phyloP scores from a whole-genome alignment of 2,797 vertebrate species.

The Astyanax mexicanus region DNA sequence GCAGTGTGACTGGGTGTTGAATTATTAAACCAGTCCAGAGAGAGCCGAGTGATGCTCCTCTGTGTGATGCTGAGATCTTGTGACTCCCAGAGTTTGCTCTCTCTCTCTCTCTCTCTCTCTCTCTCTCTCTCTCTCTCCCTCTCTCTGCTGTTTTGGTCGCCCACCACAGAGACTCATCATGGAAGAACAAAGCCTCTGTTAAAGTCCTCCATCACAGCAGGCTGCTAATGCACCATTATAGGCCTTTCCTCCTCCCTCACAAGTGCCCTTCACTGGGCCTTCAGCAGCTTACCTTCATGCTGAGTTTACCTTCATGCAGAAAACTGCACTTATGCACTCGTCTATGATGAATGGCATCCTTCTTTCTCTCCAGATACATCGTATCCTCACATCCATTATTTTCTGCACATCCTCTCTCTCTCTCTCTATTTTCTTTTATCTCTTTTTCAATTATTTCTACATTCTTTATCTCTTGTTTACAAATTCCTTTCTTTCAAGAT shows the following conservation, averaged over 20 bases:
- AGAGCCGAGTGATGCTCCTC: not conserved
- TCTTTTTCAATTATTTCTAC: no score
- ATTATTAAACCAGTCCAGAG: slow-evolving; percentile 21
- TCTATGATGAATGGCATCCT: not conserved
- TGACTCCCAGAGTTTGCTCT: not conserved
- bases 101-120: not conserved
- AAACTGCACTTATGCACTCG: not conserved
- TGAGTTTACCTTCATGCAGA: not conserved
- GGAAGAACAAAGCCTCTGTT: slow-evolving; percentile 49
- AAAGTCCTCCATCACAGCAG: slow-evolving; percentile 17
- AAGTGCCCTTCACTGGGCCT: slow-evolving; percentile 22
- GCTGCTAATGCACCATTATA: slow-evolving; percentile 51
- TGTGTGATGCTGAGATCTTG: not conserved
- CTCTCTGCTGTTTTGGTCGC: not conserved
- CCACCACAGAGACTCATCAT: slow-evolving; percentile 34
- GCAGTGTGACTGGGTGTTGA: not conserved
- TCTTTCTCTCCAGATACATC: not conserved
- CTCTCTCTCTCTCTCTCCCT: not conserved
- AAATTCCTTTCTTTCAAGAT: no score
- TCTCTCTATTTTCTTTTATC: slow-evolving; percentile 10
- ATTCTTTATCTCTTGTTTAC: no score
- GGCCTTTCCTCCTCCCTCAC: slow-evolving; percentile 7
- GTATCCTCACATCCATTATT: not conserved
- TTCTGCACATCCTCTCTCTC: not conserved
- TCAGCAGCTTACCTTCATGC: slow-evolving; percentile 13